phyloP scores from a whole-genome alignment of 2,888 invertebrate genomes.

The Anarsia innoxiella region DNA sequence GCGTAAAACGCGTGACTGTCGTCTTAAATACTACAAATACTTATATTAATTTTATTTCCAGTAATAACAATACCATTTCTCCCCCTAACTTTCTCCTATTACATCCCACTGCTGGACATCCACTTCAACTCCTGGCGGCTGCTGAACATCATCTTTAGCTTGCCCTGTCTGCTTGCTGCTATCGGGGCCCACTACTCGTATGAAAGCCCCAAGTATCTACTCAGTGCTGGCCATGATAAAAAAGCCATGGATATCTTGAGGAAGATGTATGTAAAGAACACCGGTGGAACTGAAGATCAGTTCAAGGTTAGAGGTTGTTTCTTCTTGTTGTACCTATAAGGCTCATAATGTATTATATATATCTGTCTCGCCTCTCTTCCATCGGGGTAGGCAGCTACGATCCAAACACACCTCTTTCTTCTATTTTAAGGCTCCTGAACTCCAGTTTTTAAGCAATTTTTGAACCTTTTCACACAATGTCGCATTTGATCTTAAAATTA shows the following conservation, averaged over 20 bases:
- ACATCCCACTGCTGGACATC: constrained; percentile 60
- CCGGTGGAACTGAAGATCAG: constrained; percentile 33
- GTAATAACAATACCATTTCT: constrained; percentile 81
- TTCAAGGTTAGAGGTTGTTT: constrained; percentile 50
- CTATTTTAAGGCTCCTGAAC: too few relatives aligned
- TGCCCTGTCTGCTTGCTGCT: constrained; percentile 77
- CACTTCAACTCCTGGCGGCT: constrained; percentile 83
- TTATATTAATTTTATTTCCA: too few relatives aligned
- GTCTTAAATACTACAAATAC: too few relatives aligned
- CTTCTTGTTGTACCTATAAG: too few relatives aligned
- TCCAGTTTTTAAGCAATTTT: too few relatives aligned
- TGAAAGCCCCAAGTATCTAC: constrained; percentile 85
- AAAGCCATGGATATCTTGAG: constrained; percentile 68
- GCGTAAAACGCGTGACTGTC: too few relatives aligned
- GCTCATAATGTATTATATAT: too few relatives aligned
- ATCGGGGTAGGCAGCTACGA: too few relatives aligned
- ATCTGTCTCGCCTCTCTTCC: too few relatives aligned
- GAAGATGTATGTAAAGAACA: constrained; percentile 44
- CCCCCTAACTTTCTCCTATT: constrained; percentile 67
- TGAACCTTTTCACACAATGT: too few relatives aligned
- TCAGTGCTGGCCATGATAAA: constrained; percentile 70
- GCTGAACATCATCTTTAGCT: constrained; percentile 76
- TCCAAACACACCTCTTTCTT: too few relatives aligned
- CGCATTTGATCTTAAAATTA: too few relatives aligned
- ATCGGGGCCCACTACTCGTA: constrained; percentile 72